Evolutionary conservation across 2,113 vertebrate genomes (phyloP).

Genomic region (Malaclemys terrapin): DNA sequence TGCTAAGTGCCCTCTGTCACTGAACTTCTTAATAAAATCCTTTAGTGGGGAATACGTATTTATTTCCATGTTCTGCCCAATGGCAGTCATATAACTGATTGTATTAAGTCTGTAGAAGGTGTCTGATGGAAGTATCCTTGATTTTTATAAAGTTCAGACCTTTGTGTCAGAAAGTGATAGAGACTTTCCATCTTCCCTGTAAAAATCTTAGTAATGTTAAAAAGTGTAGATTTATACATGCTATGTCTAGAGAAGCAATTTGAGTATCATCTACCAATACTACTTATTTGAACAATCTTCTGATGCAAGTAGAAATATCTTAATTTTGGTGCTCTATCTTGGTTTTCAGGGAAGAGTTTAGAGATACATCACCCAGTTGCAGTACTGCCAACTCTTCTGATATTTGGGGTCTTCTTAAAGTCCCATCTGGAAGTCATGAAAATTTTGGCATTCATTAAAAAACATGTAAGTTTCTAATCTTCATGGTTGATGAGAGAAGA

Average conservation of each 20-base stretch:
- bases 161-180: background rate
- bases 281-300: background rate
- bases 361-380: too few relatives aligned
- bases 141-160: background rate
- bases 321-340: background rate
- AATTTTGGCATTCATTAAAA: too few relatives aligned
- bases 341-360: background rate
- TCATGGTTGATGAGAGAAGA: too few relatives aligned
- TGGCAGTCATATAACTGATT: background rate
- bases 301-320: background rate
- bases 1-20: background rate
- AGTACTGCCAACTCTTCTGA: too few relatives aligned
- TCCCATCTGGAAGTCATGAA: too few relatives aligned
- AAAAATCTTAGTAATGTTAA: background rate
- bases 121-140: background rate
- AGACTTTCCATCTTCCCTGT: background rate
- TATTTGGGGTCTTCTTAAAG: too few relatives aligned
- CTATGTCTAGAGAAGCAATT: background rate
- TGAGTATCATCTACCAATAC: background rate
- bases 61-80: background rate
- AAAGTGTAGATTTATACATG: background rate
- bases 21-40: background rate
- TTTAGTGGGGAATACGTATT: background rate
- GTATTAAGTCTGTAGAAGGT: background rate
- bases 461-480: too few relatives aligned